Evolutionary conservation across 2,888 invertebrate genomes (phyloP).

Genomic region (Orthosia gothica): DNA sequence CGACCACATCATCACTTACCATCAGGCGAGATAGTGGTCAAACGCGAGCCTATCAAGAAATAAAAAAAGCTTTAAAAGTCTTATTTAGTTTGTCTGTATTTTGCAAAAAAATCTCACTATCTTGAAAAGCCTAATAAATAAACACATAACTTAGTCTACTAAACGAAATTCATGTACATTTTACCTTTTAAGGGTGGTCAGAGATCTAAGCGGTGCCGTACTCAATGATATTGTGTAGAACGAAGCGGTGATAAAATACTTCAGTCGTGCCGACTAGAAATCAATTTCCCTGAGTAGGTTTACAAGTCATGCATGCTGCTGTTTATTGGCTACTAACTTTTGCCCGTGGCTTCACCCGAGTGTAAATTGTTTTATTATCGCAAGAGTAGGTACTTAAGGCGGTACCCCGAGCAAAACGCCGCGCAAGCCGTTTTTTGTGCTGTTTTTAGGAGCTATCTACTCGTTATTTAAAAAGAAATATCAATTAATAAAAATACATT

Average conservation of each 20-base stretch:
- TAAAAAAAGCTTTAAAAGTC: neutral
- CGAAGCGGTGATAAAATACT: conserved; percentile 35
- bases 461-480: too few relatives aligned
- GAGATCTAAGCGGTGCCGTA: conserved; percentile 40
- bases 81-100: neutral
- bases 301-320: conserved; percentile 30
- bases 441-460: too few relatives aligned
- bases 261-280: conserved; percentile 46
- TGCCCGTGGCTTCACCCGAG: neutral
- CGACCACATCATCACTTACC: too few relatives aligned
- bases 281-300: conserved; percentile 46
- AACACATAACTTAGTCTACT: neutral
- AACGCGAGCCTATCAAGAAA: too few relatives aligned
- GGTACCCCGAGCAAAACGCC: too few relatives aligned
- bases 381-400: neutral
- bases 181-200: conserved; percentile 14
- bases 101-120: neutral
- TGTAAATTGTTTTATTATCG: neutral
- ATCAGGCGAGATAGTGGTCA: too few relatives aligned
- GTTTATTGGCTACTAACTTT: conserved; percentile 25
- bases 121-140: neutral
- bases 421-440: too few relatives aligned
- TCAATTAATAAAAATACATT: too few relatives aligned
- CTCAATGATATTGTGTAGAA: conserved; percentile 40
- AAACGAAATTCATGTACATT: conserved; percentile 34